A percentile compares a stretch with the other conserved stretches of the same genome.
phyloP scores from a whole-genome alignment of 1,140 invertebrate species.

The Cotesia vestalis region DNA sequence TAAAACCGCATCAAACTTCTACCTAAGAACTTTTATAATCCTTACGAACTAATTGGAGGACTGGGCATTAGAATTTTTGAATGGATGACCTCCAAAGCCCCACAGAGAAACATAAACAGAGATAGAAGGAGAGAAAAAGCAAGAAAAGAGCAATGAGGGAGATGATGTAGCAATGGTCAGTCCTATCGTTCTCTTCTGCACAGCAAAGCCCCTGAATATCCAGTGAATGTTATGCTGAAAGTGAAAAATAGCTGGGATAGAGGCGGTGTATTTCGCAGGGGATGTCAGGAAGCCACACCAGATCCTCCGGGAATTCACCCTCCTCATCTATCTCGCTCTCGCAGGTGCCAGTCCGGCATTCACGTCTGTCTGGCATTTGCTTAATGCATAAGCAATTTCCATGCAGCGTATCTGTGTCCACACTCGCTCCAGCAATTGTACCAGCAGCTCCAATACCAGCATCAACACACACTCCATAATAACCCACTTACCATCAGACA shows the following conservation, averaged over 20 bases:
- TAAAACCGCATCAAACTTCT: too few relatives aligned
- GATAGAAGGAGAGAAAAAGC: too few relatives aligned
- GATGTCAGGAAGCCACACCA: conserved; percentile 21
- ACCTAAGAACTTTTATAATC: too few relatives aligned
- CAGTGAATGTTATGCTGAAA: conserved; percentile 1
- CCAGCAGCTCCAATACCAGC: too few relatives aligned
- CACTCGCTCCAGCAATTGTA: neutral
- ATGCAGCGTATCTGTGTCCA: conserved; percentile 40
- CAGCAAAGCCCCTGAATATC: neutral
- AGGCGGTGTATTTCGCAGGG: conserved; percentile 23
- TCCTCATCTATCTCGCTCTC: conserved; percentile 20
- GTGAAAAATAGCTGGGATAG: conserved; percentile 29
- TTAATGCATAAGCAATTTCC: conserved; percentile 65
- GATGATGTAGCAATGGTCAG: too few relatives aligned
- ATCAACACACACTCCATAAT: conserved; percentile 59
- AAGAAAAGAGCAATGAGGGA: too few relatives aligned
- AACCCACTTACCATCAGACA: conserved; percentile 55
- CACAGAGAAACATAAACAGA: too few relatives aligned
- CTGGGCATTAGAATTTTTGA: too few relatives aligned
- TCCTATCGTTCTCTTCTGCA: neutral
- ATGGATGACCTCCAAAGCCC: too few relatives aligned
- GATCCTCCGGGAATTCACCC: conserved; percentile 28
- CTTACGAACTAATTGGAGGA: too few relatives aligned
- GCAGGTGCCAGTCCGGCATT: conserved; percentile 32
- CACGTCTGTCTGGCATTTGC: conserved; percentile 58